Conservation (phyloP, 2,888 invertebrate genomes). For the Boloria euphrosyne region DNA sequence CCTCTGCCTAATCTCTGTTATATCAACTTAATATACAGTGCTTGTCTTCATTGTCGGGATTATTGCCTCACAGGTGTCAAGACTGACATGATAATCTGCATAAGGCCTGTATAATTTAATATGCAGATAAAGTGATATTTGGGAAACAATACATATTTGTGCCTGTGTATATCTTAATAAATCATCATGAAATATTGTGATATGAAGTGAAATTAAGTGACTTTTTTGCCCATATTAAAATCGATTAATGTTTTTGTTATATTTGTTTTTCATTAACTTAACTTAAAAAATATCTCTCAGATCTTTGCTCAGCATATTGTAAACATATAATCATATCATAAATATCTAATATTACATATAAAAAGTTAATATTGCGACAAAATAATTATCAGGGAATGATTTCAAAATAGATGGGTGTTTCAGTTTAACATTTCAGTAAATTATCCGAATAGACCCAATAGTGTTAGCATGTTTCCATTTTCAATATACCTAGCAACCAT, state of each 20-base stretch:
- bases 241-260: too few species aligned
- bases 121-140: constrained; percentile 36
- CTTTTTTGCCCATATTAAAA: too few species aligned
- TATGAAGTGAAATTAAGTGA: background rate
- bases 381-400: too few species aligned
- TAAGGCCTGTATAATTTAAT: constrained; percentile 39
- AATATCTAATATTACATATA: too few species aligned
- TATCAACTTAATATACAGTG: constrained; percentile 51
- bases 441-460: background rate
- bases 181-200: background rate
- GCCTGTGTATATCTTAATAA: background rate
- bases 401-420: too few species aligned
- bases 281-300: too few species aligned
- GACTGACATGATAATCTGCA: constrained; percentile 47
- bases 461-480: constrained; percentile 18
- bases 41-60: constrained; percentile 52
- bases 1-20: constrained; percentile 51
- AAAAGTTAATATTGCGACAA: too few species aligned
- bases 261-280: too few species aligned
- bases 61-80: constrained; percentile 49
- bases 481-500: constrained; percentile 14
- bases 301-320: too few species aligned
- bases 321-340: too few species aligned
- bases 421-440: too few species aligned
- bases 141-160: constrained; percentile 18